Conservation (phyloP, 2,113 vertebrate genomes). For the Ornithorhynchus anatinus region DNA sequence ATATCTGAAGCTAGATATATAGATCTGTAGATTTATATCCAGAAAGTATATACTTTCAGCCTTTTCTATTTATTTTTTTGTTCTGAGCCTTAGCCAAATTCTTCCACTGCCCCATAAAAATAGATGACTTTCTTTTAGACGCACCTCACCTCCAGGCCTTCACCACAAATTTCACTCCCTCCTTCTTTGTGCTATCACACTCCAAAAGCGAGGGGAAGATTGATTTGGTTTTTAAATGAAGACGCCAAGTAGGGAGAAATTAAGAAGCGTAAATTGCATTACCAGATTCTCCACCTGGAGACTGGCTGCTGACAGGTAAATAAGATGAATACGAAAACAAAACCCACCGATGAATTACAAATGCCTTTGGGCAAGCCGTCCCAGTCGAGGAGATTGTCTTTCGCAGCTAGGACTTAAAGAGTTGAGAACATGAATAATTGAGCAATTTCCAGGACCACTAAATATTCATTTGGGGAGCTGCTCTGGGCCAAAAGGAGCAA, state of each 20-base stretch:
- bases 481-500: constrained; percentile 41
- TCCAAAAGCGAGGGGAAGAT: not conserved
- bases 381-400: constrained; percentile 57
- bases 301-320: constrained; percentile 29
- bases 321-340: constrained; percentile 38
- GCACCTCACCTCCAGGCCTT: too few relatives aligned
- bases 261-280: constrained; percentile 37
- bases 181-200: too few relatives aligned
- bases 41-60: too few relatives aligned
- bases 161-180: too few relatives aligned
- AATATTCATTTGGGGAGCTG: constrained; percentile 60
- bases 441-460: constrained; percentile 55
- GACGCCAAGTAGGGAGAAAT: constrained; percentile 9
- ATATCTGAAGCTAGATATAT: too few relatives aligned
- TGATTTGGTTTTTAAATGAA: not conserved
- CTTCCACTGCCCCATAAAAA: too few relatives aligned
- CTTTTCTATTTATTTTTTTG: too few relatives aligned
- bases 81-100: too few relatives aligned
- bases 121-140: too few relatives aligned
- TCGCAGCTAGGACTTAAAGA: constrained; percentile 51
- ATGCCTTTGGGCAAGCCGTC: constrained; percentile 46
- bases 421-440: constrained; percentile 67
- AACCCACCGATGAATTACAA: constrained; percentile 31
- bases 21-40: too few relatives aligned
- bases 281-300: constrained; percentile 13